These are phyloP conservation scores for Rhinatrema bivittatum DNA, from an alignment of 2,797 vertebrate species.

Conservation along the genomic window DNA sequence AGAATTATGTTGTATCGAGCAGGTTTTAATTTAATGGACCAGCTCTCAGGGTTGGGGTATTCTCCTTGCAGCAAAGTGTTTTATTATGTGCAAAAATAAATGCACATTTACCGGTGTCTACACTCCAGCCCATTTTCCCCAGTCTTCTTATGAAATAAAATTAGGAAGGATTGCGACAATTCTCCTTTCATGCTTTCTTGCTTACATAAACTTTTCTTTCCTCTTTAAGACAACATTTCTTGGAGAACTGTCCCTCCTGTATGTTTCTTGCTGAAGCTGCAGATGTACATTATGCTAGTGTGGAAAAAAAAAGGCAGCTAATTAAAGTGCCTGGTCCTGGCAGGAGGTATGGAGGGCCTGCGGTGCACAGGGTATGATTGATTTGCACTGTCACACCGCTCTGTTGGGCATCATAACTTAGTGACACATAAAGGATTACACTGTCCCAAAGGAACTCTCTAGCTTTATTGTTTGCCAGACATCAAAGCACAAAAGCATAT, in stretches of 20 bases:
- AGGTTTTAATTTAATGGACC: too few relatives aligned
- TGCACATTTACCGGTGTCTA: slow-evolving; percentile 39
- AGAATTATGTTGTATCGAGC: too few relatives aligned
- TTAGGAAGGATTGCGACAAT: slow-evolving; percentile 55
- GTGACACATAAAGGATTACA: slow-evolving; percentile 85
- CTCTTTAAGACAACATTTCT: slow-evolving; percentile 33
- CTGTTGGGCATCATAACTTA: slow-evolving; percentile 80
- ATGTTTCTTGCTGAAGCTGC: slow-evolving; percentile 62
- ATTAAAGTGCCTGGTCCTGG: slow-evolving; percentile 75
- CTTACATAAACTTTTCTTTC: slow-evolving; percentile 41
- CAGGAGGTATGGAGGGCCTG: slow-evolving; percentile 63
- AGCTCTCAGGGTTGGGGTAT: too few relatives aligned
- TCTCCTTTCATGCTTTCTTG: slow-evolving; percentile 44
- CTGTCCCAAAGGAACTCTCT: slow-evolving; percentile 68
- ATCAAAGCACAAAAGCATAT: slow-evolving; percentile 83
- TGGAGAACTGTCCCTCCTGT: slow-evolving; percentile 40
- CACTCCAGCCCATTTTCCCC: slow-evolving; percentile 32
- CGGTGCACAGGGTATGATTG: slow-evolving; percentile 72
- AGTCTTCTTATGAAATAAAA: slow-evolving; percentile 45
- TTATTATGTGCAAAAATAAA: slow-evolving; percentile 26
- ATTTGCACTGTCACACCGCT: slow-evolving; percentile 82
- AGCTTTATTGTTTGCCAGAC: slow-evolving; percentile 75
- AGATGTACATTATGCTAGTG: slow-evolving; percentile 51
- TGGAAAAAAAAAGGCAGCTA: slow-evolving; percentile 62
- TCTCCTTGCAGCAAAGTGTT: slow-evolving; percentile 25